Evolutionary conservation across 1,140 invertebrate species (phyloP).

Genomic region (Riptortus pedestris): DNA sequence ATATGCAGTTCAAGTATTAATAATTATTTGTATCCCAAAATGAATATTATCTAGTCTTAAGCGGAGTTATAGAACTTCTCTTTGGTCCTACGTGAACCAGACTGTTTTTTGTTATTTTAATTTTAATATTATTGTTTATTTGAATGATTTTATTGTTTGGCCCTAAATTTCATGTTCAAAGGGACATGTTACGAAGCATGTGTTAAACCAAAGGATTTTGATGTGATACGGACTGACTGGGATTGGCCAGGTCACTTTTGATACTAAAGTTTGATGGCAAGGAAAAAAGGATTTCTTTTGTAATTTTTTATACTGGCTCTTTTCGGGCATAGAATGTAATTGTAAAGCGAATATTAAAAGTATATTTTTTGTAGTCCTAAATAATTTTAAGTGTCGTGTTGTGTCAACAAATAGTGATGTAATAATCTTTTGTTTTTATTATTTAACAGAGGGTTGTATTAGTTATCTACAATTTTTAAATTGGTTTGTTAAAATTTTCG

Average conservation of each 20-base stretch:
- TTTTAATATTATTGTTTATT: neutral
- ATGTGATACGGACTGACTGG: constrained; percentile 26
- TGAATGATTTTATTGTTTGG: neutral
- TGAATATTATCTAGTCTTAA: neutral
- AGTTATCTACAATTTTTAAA: neutral
- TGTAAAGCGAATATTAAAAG: constrained; percentile 20
- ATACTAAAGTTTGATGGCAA: constrained; percentile 21
- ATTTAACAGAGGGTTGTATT: neutral
- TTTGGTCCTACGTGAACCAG: neutral
- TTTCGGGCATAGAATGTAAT: constrained; percentile 25
- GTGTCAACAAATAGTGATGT: neutral
- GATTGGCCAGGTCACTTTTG: constrained; percentile 26
- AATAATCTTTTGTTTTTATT: neutral
- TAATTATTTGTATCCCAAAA: constrained; percentile 7
- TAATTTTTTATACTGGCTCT: constrained; percentile 26
- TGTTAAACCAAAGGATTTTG: constrained; percentile 26
- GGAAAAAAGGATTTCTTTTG: constrained; percentile 23
- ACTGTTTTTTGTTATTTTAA: neutral
- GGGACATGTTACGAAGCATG: neutral
- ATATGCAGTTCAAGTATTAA: neutral
- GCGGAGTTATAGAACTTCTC: constrained; percentile 1
- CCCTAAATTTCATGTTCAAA: neutral
- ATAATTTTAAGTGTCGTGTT: constrained; percentile 22
- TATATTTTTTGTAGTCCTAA: constrained; percentile 26
- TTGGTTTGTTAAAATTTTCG: too few relatives aligned